Evolutionary conservation across 92 coral and sea anemone genomes (phyloP), one percentile per base, ranked within the genome.

Genomic region (Bergia puertoricense): DNA sequence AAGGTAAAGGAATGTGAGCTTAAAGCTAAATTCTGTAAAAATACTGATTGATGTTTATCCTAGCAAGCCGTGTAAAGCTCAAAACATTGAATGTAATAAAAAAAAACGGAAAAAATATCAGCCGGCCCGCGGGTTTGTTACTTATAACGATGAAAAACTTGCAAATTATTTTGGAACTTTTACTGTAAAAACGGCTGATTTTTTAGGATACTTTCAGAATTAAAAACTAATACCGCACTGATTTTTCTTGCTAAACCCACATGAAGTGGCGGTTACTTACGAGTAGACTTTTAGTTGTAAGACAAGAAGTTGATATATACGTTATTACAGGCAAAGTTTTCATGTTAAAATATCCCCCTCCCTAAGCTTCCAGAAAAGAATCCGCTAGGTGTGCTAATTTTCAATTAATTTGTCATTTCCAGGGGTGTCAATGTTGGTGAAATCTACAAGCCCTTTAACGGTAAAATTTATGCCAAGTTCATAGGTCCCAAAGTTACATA

Each of bases 51-150:
- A 57, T 57, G 66, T 57, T 57, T 57, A 57, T 57, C 66, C 66
- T 57, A 57, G 66, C 66, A 57, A 57, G 66, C 66, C 66, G 66
- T 57, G 66, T 57, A 57, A 57, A 57, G 66, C 20, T 68, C 74
- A 68, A 68, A 68, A 68, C 9, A 68, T 68, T 57, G 66, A 57
- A 57, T 57, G 66, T 57, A 57, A 57, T 57, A 30, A 30, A 68
- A 68, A 67, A 68, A 68, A 68, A 68, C 74, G 74, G 18, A 68
- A 68, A 68, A 68, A 68, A 68, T 68, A 68, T 36, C 74, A 68
- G 74, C 74, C 74, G 74, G 74, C 74, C 74, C 74, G 74, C 74
- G 74, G 74, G 74, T 68, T 68, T 68, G 74, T 68, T 68, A 68
- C 20, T 68, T 68, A 68, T 68, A 68, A 68, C 74, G 74, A 68